phyloP scores from a whole-genome alignment of 2,113 vertebrate species.

The Syrrhaptes paradoxus region DNA sequence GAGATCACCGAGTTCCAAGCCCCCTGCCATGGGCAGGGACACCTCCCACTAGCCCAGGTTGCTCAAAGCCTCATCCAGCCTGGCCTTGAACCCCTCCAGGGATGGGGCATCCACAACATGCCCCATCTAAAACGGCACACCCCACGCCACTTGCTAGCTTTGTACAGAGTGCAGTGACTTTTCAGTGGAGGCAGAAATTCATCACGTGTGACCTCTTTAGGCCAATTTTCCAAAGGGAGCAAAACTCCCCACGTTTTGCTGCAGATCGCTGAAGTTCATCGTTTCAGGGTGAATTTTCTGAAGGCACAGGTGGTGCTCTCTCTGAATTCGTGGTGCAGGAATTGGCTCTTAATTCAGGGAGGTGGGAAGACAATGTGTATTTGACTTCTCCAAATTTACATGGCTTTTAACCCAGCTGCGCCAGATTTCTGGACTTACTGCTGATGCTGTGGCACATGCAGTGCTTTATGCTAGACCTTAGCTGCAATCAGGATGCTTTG shows the following conservation, averaged over 20 bases:
- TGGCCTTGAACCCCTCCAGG: no score
- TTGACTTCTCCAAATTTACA: neutral
- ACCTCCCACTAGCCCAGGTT: no score
- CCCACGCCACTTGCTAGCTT: neutral
- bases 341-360: neutral
- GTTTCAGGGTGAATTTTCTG: neutral
- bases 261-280: neutral
- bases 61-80: no score
- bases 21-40: no score
- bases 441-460: neutral
- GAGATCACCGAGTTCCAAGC: no score
- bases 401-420: neutral
- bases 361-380: neutral
- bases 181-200: neutral
- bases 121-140: neutral
- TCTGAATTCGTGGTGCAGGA: neutral
- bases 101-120: no score
- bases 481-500: neutral
- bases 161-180: neutral
- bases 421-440: neutral
- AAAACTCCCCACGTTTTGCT: accelerated
- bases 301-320: accelerated
- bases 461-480: neutral
- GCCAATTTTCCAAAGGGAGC: neutral
- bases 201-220: accelerated